Conservation (phyloP, 2,113 vertebrate genomes). For the Phylloscopus whistleri region DNA sequence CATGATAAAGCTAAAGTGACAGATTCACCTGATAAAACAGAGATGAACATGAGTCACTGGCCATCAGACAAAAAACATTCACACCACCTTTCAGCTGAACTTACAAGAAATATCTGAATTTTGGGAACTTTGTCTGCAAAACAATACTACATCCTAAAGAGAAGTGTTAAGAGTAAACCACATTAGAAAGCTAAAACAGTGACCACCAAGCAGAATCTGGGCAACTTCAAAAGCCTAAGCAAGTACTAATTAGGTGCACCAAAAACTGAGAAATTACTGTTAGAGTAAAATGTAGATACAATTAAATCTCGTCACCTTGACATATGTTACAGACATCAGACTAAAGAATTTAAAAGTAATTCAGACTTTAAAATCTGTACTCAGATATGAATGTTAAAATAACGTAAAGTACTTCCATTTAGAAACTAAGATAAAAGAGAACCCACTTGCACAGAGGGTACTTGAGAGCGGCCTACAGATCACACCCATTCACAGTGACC, state of each 20-base stretch:
- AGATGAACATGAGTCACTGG: neutral
- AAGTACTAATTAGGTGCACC: neutral
- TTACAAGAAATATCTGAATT: neutral
- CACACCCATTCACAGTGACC: conserved; percentile 1
- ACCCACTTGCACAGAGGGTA: neutral
- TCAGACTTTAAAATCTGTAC: neutral
- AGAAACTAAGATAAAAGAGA: conserved; percentile 8
- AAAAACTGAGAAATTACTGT: neutral
- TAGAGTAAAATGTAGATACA: neutral
- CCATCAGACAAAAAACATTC: neutral
- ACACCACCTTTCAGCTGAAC: neutral
- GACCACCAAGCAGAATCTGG: neutral
- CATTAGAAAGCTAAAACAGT: neutral
- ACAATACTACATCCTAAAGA: neutral
- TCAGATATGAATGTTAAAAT: neutral
- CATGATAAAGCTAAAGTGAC: neutral
- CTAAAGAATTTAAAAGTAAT: neutral
- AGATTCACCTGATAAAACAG: neutral
- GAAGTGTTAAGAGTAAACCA: neutral
- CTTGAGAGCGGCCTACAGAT: neutral
- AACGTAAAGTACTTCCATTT: neutral
- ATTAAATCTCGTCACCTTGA: neutral
- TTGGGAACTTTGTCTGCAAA: neutral
- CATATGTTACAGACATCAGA: neutral
- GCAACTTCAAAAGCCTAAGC: neutral